Evolutionary conservation across 1,140 invertebrate genomes (phyloP).

Genomic region (Helicorthomorpha holstii): DNA sequence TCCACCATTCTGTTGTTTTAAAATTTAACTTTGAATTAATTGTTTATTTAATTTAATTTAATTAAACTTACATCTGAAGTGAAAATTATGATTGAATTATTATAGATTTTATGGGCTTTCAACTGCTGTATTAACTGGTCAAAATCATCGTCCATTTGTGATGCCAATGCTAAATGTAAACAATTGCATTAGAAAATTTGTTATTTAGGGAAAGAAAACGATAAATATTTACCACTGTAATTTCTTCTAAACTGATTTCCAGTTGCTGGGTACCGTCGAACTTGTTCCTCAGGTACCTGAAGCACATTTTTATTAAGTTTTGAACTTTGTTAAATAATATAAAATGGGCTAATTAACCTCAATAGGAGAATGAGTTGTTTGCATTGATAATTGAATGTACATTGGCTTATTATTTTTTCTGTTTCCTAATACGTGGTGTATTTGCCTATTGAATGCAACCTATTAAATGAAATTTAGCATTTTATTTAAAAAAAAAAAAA

Average conservation of each 20-base stretch:
- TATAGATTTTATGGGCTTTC: constrained; percentile 24
- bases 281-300: neutral
- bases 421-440: constrained; percentile 43
- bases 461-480: too few species aligned
- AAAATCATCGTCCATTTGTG: too few species aligned
- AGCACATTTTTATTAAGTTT: neutral
- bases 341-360: neutral
- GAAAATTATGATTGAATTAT: constrained; percentile 31
- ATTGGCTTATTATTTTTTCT: constrained; percentile 50
- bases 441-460: too few species aligned
- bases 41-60: constrained; percentile 10
- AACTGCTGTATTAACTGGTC: too few species aligned
- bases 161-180: too few species aligned
- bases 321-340: neutral
- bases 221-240: neutral
- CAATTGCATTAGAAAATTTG: neutral
- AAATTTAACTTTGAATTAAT: constrained; percentile 4
- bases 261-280: neutral
- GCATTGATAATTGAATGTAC: constrained; percentile 68
- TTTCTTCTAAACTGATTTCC: neutral
- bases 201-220: neutral
- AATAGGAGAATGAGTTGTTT: constrained; percentile 57
- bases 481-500: too few species aligned
- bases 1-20: constrained; percentile 24
- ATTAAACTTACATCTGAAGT: constrained; percentile 22